Evolutionary conservation across 1,140 invertebrate genomes (phyloP).

Genomic region (Leptoteleia sp.): DNA sequence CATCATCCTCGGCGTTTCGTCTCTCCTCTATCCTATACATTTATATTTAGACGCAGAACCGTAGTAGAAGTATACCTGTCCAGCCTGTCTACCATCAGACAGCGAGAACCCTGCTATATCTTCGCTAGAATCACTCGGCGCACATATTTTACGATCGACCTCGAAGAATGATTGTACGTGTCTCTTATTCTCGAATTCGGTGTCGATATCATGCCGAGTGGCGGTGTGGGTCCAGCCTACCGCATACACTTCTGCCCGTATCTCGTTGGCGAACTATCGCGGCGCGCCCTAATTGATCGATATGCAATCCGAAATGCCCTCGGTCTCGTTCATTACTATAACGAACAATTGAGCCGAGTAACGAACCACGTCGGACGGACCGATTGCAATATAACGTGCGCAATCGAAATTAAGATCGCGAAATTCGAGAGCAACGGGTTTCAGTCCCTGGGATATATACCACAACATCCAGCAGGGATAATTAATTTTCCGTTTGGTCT

Average conservation of each 20-base stretch:
- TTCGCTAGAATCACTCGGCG: slow-evolving; percentile 61
- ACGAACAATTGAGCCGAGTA: slow-evolving; percentile 68
- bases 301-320: slow-evolving; percentile 66
- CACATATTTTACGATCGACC: slow-evolving; percentile 68
- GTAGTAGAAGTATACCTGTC: slow-evolving; percentile 54
- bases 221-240: slow-evolving; percentile 28
- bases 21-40: slow-evolving; percentile 41
- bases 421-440: too few relatives aligned
- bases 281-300: slow-evolving; percentile 67
- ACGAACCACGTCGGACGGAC: slow-evolving; percentile 55
- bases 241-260: slow-evolving; percentile 24
- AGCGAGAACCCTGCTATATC: slow-evolving; percentile 41
- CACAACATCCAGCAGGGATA: too few relatives aligned
- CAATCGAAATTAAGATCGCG: slow-evolving; percentile 60
- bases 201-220: slow-evolving; percentile 46
- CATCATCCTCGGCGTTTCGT: slow-evolving; percentile 54
- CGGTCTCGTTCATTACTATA: slow-evolving; percentile 67
- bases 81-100: slow-evolving; percentile 33
- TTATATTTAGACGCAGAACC: slow-evolving; percentile 58
- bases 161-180: slow-evolving; percentile 68
- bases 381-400: slow-evolving; percentile 43
- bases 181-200: slow-evolving; percentile 69
- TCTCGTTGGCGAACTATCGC: slow-evolving; percentile 39
- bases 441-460: too few relatives aligned
- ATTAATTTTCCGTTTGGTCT: slow-evolving; percentile 24